Percentiles rank a stretch among this genome's conserved stretches.
Conservation (phyloP, 2,797 vertebrate genomes). For the Coluber constrictor region DNA sequence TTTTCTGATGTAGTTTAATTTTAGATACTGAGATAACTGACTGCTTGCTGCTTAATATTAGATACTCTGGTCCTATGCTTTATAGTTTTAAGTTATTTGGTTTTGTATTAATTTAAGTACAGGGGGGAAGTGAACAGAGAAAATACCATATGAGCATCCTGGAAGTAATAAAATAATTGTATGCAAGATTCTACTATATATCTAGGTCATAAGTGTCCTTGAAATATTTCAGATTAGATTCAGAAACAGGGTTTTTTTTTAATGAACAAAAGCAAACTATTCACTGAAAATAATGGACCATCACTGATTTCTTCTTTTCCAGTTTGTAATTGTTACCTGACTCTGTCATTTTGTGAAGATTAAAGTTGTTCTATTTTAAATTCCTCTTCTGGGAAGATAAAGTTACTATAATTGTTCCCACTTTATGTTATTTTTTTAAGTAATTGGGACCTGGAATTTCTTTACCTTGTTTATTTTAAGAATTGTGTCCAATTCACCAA, state of each 20-base stretch:
- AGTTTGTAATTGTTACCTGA: not conserved
- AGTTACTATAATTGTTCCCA: not conserved
- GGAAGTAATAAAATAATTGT: not conserved
- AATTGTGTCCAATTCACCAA: not conserved
- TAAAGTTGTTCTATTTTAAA: not conserved
- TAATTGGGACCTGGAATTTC: not conserved
- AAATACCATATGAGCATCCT: not conserved
- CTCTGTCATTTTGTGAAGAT: not conserved
- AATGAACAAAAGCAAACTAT: not conserved
- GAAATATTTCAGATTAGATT: not conserved
- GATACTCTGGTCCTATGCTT: not conserved
- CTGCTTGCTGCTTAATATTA: not conserved
- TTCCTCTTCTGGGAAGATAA: not conserved
- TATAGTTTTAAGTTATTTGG: not conserved
- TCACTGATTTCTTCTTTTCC: not conserved
- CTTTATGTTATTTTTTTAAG: not conserved
- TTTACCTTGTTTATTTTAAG: not conserved
- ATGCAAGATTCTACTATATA: not conserved
- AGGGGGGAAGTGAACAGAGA: not conserved
- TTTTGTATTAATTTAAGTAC: not conserved
- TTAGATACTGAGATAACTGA: not conserved
- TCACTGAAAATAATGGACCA: not conserved
- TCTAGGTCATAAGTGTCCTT: not conserved
- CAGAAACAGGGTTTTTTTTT: not conserved
- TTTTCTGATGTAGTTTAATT: not conserved